These are phyloP conservation scores for Diplodus puntazzo DNA, from an alignment of 2,797 vertebrate genomes.

Conservation along the genomic window DNA sequence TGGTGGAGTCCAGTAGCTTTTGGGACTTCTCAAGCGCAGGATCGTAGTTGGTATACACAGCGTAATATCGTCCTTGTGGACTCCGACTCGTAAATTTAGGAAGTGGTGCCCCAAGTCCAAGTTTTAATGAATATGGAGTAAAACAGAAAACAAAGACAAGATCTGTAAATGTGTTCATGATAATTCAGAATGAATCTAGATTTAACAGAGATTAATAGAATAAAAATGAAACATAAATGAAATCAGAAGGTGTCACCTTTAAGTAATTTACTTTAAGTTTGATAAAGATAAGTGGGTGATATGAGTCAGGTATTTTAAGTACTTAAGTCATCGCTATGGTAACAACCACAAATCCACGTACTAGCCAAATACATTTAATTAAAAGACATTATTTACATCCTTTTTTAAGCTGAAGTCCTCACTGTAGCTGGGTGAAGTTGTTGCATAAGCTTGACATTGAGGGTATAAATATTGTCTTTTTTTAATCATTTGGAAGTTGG, in stretches of 20 bases:
- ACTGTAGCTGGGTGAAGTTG: too few relatives aligned
- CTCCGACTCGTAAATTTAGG: too few relatives aligned
- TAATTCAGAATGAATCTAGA: not conserved
- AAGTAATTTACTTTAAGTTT: too few relatives aligned
- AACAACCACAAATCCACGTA: not conserved
- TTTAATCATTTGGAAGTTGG: too few relatives aligned
- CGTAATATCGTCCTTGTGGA: not conserved
- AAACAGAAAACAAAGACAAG: not conserved
- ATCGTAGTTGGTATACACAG: not conserved
- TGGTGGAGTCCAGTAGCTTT: not conserved
- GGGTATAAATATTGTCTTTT: too few relatives aligned
- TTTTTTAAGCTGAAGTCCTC: too few relatives aligned
- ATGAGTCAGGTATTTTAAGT: not conserved
- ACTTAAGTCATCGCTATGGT: not conserved
- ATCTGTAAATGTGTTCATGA: not conserved
- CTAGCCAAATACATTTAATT: not conserved
- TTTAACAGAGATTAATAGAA: not conserved
- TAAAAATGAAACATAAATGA: not conserved
- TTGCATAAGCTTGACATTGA: too few relatives aligned
- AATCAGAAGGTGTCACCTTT: too few relatives aligned
- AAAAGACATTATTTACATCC: too few relatives aligned
- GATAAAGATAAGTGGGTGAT: too few relatives aligned
- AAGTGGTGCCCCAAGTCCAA: too few relatives aligned
- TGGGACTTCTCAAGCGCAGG: not conserved
- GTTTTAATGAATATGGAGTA: not conserved